Evolutionary conservation across 2,113 vertebrate genomes (phyloP).

Genomic region (Bos indicus): DNA sequence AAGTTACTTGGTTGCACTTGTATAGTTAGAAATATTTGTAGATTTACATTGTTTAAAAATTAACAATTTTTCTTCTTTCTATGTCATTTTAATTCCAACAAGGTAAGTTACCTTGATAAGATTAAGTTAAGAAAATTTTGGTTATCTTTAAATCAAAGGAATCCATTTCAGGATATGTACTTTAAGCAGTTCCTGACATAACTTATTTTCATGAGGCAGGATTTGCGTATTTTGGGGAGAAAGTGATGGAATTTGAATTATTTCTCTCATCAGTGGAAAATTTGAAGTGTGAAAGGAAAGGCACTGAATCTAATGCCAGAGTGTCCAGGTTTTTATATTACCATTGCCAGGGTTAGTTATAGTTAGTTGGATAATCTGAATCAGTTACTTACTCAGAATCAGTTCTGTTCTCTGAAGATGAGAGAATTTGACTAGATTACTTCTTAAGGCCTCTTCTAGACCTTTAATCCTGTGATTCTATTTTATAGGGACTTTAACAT

Average conservation of each 20-base stretch:
- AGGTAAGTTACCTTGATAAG: not conserved
- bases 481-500: not conserved
- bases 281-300: not conserved
- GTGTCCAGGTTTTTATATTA: not conserved
- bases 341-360: not conserved
- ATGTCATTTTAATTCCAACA: slow-evolving; percentile 11
- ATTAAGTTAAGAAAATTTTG: slow-evolving; percentile 11
- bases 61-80: not conserved
- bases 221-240: not conserved
- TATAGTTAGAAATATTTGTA: slow-evolving; percentile 9
- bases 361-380: not conserved
- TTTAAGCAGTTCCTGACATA: not conserved
- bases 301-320: not conserved
- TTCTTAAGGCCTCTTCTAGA: not conserved
- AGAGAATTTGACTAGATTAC: not conserved
- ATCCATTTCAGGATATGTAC: not conserved
- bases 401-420: not conserved
- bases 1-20: not conserved
- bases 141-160: not conserved
- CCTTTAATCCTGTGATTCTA: not conserved
- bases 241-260: not conserved
- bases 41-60: slow-evolving; percentile 23
- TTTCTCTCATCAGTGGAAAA: not conserved
- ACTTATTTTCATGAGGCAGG: not conserved
- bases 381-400: not conserved